Evolutionary conservation across 2,888 invertebrate genomes (phyloP).

Genomic region (Diaperis boleti): DNA sequence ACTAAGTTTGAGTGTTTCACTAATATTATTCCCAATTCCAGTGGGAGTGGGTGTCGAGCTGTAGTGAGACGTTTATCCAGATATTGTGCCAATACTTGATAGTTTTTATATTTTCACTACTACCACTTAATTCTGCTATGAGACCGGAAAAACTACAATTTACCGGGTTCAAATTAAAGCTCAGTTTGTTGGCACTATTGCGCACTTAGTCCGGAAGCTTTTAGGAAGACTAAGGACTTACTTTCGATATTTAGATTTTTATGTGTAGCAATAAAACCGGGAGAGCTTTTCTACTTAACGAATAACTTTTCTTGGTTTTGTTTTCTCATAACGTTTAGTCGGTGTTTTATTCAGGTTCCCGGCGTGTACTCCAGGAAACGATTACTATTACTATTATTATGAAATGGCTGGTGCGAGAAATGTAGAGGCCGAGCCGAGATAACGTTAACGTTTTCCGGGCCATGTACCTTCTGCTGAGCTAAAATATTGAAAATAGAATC

Average conservation of each 20-base stretch:
- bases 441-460: slow-evolving; percentile 56
- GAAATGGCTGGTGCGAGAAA: not conserved
- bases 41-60: not conserved
- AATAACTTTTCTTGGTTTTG: slow-evolving; percentile 3
- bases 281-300: slow-evolving; percentile 5
- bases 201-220: not conserved
- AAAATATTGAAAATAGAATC: slow-evolving; percentile 60
- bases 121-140: too few species aligned
- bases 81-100: too few species aligned
- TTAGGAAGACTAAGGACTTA: not conserved
- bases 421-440: slow-evolving; percentile 42
- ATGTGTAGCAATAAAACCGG: slow-evolving; percentile 14
- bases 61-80: not conserved
- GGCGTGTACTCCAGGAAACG: not conserved
- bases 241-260: slow-evolving; percentile 9
- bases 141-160: too few species aligned
- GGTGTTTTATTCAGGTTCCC: not conserved
- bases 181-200: not conserved
- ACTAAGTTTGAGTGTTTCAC: too few species aligned
- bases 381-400: not conserved
- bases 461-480: slow-evolving; percentile 56
- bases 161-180: not conserved
- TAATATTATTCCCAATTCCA: too few species aligned
- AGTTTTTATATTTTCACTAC: too few species aligned
- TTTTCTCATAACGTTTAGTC: not conserved